Percentiles rank a stretch among this genome's conserved stretches.
These are phyloP conservation scores for Gorsachius magnificus DNA, from an alignment of 2,797 vertebrate genomes.

Conservation along the genomic window DNA sequence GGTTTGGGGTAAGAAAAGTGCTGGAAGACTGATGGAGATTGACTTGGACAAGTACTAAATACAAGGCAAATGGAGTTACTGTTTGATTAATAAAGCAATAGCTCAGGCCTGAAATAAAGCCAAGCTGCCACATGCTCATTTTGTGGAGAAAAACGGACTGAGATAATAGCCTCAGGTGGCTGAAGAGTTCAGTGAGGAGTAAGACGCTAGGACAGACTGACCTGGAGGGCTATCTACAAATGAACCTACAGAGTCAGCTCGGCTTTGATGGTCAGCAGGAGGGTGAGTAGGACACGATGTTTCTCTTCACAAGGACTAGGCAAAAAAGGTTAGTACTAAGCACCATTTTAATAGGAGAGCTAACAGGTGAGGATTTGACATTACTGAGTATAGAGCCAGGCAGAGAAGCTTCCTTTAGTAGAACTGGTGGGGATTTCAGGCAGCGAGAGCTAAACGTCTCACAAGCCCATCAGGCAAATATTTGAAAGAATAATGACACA, in stretches of 20 bases:
- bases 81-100: slow-evolving; percentile 11
- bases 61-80: neutral
- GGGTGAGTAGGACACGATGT: neutral
- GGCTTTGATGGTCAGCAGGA: neutral
- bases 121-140: neutral
- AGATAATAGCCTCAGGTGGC: neutral
- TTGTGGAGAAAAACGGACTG: neutral
- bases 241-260: neutral
- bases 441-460: neutral
- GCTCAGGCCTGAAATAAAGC: neutral
- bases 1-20: neutral
- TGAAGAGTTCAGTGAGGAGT: neutral
- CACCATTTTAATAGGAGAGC: neutral
- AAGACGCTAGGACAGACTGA: neutral
- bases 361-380: slow-evolving; percentile 5
- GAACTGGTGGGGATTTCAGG: slow-evolving; percentile 3
- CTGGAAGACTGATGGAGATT: neutral
- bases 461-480: slow-evolving; percentile 40
- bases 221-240: neutral
- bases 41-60: neutral
- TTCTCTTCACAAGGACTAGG: slow-evolving; percentile 21
- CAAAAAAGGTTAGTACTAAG: neutral
- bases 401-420: neutral
- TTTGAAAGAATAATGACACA: slow-evolving; percentile 43
- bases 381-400: neutral